phyloP scores from a whole-genome alignment of 2,797 vertebrate genomes.

The Nothura maculosa region DNA sequence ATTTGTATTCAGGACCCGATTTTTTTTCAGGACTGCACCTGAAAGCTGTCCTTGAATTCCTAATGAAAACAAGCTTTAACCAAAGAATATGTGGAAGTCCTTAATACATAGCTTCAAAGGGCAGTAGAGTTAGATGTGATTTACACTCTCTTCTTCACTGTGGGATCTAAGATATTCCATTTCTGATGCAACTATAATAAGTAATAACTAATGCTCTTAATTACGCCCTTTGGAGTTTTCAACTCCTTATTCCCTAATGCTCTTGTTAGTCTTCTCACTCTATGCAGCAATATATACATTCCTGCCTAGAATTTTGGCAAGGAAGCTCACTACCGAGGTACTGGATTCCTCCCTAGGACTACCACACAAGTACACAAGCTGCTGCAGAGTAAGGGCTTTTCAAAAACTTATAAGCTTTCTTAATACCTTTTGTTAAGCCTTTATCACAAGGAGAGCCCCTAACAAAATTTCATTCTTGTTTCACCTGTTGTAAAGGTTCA shows the following conservation, averaged over 20 bases:
- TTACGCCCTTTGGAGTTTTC: not conserved
- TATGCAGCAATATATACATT: not conserved
- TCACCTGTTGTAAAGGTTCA: not conserved
- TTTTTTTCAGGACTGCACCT: not conserved
- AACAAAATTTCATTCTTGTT: not conserved
- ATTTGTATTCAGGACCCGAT: not conserved
- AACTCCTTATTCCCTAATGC: not conserved
- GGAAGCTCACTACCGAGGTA: not conserved
- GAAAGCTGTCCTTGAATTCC: not conserved
- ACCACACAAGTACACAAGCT: not conserved
- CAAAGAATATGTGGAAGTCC: not conserved
- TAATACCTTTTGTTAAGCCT: not conserved
- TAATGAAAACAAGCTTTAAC: not conserved
- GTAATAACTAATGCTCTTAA: not conserved
- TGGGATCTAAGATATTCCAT: not conserved
- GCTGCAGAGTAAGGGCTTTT: not conserved
- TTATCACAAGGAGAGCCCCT: not conserved
- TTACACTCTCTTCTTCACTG: not conserved
- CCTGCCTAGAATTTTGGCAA: not conserved
- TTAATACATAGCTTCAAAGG: not conserved
- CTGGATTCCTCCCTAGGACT: not conserved
- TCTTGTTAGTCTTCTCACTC: not conserved
- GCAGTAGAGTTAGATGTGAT: not conserved
- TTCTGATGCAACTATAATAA: not conserved
- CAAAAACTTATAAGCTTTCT: not conserved